Evolutionary conservation across 1,140 invertebrate species (phyloP).

Genomic region (Cyphomyrmex costatus): DNA sequence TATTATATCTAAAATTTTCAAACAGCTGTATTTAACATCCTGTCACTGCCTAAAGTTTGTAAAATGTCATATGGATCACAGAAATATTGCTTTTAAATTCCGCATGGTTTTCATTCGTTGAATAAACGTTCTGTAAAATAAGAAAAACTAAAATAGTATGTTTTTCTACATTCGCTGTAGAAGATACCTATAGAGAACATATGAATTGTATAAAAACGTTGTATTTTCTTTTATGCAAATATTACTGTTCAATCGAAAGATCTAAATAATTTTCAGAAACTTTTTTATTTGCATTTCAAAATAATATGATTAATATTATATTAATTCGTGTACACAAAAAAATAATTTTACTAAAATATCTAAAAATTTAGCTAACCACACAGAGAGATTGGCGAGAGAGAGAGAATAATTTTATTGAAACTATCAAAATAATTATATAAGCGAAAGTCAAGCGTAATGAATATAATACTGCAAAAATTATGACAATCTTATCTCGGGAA

Average conservation of each 20-base stretch:
- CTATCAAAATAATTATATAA: too few relatives aligned
- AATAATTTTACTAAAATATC: too few relatives aligned
- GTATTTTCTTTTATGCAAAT: neutral
- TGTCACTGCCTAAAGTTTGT: neutral
- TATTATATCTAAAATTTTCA: neutral
- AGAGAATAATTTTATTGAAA: too few relatives aligned
- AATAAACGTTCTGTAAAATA: conserved; percentile 33
- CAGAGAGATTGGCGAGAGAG: too few relatives aligned
- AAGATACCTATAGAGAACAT: neutral
- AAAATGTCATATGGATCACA: neutral
- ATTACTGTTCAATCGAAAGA: neutral
- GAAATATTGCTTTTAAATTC: neutral
- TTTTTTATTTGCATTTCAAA: neutral
- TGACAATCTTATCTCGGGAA: too few relatives aligned
- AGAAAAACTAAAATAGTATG: conserved; percentile 8
- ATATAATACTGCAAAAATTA: too few relatives aligned
- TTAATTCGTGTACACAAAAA: too few relatives aligned
- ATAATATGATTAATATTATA: neutral
- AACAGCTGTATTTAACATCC: neutral
- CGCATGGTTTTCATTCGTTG: neutral
- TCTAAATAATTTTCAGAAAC: neutral
- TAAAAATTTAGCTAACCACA: too few relatives aligned
- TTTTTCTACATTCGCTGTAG: neutral
- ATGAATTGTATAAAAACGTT: neutral
- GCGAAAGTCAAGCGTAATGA: too few relatives aligned